phyloP scores from a whole-genome alignment of 2,797 vertebrate species.

The Holocentrus rufus region DNA sequence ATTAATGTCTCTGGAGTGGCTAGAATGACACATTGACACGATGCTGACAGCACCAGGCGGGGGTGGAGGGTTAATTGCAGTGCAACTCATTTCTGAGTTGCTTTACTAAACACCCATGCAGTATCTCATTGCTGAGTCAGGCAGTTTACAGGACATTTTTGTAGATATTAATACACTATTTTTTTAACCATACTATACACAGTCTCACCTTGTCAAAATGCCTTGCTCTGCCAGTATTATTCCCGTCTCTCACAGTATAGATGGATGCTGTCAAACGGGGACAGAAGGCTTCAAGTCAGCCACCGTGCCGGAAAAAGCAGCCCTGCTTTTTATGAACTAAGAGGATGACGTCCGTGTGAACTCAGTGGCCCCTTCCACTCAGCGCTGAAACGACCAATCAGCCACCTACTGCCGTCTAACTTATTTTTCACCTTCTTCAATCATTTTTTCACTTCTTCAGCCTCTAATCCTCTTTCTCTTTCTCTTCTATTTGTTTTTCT shows the following conservation, averaged over 20 bases:
- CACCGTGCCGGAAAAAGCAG: not conserved
- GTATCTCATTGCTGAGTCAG: conserved; percentile 6
- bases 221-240: not conserved
- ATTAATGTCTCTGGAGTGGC: not conserved
- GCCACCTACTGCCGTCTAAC: not conserved
- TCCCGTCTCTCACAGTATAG: not conserved
- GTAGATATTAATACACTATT: not conserved
- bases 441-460: conserved; percentile 1
- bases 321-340: not conserved
- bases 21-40: not conserved
- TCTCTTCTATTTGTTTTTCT: too few species aligned
- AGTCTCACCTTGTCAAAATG: too few species aligned
- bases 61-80: not conserved
- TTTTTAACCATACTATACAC: too few species aligned
- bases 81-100: not conserved
- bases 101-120: not conserved
- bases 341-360: not conserved
- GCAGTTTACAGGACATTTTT: not conserved
- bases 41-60: conserved; percentile 2
- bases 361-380: not conserved
- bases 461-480: not conserved
- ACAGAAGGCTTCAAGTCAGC: not conserved
- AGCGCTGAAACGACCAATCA: conserved; percentile 28
- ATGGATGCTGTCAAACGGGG: not conserved
- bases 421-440: not conserved